Evolutionary conservation across 1,140 invertebrate genomes (phyloP).

Genomic region (Gyrodactylus salaris): DNA sequence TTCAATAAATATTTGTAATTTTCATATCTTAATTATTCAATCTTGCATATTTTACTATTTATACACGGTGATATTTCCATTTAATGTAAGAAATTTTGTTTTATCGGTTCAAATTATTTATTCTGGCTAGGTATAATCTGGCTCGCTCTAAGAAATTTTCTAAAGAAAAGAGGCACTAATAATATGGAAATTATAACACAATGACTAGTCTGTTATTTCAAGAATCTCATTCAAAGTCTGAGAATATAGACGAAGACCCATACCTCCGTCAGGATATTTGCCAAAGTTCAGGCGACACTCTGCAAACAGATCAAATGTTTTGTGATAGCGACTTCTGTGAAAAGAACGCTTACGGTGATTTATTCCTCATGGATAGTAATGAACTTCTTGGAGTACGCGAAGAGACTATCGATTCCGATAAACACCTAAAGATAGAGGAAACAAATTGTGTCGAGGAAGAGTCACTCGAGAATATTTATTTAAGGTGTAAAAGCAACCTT

Average conservation of each 20-base stretch:
- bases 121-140: neutral
- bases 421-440: neutral
- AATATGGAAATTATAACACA: neutral
- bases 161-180: neutral
- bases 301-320: neutral
- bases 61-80: too few species aligned
- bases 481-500: neutral
- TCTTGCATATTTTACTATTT: too few species aligned
- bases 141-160: neutral
- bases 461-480: neutral
- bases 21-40: too few species aligned
- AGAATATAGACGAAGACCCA: neutral
- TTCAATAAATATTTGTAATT: too few species aligned
- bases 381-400: neutral
- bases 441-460: neutral
- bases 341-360: neutral
- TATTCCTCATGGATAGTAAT: neutral
- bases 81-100: too few species aligned
- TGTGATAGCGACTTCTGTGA: neutral
- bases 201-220: neutral
- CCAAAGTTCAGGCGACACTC: neutral
- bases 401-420: neutral
- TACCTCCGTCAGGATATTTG: neutral
- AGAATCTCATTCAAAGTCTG: neutral
- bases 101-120: neutral